Evolutionary conservation across 2,113 vertebrate genomes (phyloP).

Genomic region (Carassius auratus): DNA sequence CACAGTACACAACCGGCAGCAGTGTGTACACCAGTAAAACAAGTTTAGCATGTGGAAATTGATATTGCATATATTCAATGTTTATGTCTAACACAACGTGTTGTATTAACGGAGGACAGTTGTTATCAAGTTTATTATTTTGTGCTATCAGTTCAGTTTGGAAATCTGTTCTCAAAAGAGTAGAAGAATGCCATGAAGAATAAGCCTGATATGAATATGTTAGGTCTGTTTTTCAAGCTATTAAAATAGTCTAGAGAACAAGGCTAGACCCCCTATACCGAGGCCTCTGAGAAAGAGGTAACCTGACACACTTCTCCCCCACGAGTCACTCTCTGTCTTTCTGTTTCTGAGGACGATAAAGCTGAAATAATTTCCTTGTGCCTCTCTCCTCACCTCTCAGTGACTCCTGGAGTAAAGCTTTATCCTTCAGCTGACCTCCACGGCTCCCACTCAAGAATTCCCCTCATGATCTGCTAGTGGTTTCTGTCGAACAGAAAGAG

Average conservation of each 20-base stretch:
- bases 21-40: neutral
- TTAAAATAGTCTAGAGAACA: neutral
- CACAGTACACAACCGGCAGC: neutral
- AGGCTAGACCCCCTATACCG: neutral
- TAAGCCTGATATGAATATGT: neutral
- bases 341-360: constrained; percentile 20
- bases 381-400: constrained; percentile 4
- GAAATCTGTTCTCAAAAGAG: neutral
- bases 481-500: constrained; percentile 8
- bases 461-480: constrained; percentile 21
- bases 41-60: neutral
- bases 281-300: constrained; percentile 17
- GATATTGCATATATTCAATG: neutral
- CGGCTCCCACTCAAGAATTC: constrained; percentile 13
- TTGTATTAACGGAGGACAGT: neutral
- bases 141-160: neutral
- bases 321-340: neutral
- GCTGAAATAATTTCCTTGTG: constrained; percentile 17
- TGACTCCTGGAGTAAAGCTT: constrained; percentile 31
- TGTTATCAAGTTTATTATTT: neutral
- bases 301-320: constrained; percentile 9
- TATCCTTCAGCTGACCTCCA: constrained; percentile 27
- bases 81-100: neutral
- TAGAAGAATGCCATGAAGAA: neutral
- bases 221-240: neutral